Conservation (phyloP, 2,888 invertebrate species). For the Drosophila cognata region DNA sequence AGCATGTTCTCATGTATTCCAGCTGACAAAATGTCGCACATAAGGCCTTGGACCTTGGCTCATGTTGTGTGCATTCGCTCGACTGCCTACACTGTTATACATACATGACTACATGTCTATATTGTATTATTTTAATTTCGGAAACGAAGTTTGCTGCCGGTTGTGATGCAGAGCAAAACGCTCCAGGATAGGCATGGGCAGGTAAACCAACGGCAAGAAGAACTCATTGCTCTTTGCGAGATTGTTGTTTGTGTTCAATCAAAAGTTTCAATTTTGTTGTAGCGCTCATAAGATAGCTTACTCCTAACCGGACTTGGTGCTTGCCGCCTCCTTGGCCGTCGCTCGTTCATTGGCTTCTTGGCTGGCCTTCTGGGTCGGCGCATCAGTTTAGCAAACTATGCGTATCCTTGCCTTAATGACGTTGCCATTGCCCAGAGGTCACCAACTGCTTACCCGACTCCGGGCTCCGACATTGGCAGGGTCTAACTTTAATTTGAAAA, state of each 20-base stretch:
- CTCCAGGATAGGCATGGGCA: constrained; percentile 16
- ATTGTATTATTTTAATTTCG: constrained; percentile 79
- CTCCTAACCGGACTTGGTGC: constrained; percentile 13
- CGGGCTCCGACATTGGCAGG: constrained; percentile 5
- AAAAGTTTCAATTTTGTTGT: constrained; percentile 75
- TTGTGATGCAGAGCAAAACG: constrained; percentile 18
- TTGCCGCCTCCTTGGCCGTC: constrained; percentile 8
- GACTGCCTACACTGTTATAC: constrained; percentile 47
- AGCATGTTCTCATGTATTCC: constrained; percentile 7
- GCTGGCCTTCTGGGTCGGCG: constrained; percentile 27
- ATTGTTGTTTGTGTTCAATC: constrained; percentile 78
- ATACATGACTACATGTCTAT: constrained; percentile 37
- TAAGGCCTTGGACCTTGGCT: constrained; percentile 18
- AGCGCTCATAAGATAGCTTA: constrained; percentile 53
- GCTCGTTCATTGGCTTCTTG: constrained; percentile 37
- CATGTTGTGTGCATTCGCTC: constrained; percentile 11
- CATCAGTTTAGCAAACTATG: constrained; percentile 62
- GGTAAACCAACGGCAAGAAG: constrained; percentile 43
- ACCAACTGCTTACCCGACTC: constrained; percentile 17
- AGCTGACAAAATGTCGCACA: constrained; percentile 10
- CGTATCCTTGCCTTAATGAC: constrained; percentile 72
- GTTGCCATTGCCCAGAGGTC: constrained; percentile 26
- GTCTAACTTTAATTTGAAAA: constrained; percentile 69
- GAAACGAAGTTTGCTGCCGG: constrained; percentile 61
- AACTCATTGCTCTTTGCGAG: constrained; percentile 46